Evolutionary conservation across 2,888 invertebrate species (phyloP).

Genomic region (Drosophila atripex): DNA sequence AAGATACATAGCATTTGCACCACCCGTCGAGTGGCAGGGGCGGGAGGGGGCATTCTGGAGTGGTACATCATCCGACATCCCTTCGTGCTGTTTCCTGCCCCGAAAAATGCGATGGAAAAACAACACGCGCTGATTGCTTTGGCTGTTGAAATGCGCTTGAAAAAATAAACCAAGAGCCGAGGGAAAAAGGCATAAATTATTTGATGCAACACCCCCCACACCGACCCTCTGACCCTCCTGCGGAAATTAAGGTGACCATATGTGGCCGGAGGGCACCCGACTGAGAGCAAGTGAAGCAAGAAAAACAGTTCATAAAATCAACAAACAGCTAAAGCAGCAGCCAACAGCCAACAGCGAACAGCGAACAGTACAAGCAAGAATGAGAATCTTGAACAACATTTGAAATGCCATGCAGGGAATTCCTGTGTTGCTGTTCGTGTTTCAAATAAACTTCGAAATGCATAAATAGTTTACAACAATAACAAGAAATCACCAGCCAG

Average conservation of each 20-base stretch:
- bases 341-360: constrained; percentile 15
- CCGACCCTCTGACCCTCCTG: neutral
- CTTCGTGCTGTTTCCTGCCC: constrained; percentile 64
- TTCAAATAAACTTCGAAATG: constrained; percentile 77
- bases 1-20: constrained; percentile 24
- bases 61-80: constrained; percentile 55
- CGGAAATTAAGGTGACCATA: constrained; percentile 76
- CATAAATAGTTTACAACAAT: constrained; percentile 78
- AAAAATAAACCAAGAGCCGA: constrained; percentile 73
- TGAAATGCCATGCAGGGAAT: constrained; percentile 59
- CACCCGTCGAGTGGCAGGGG: constrained; percentile 56
- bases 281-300: constrained; percentile 68
- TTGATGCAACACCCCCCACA: constrained; percentile 37
- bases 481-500: constrained; percentile 53
- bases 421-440: constrained; percentile 50
- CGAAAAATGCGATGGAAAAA: constrained; percentile 25
- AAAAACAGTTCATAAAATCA: constrained; percentile 78
- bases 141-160: constrained; percentile 77
- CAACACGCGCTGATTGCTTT: constrained; percentile 67
- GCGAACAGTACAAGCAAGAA: constrained; percentile 35
- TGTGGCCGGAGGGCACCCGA: constrained; percentile 69
- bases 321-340: constrained; percentile 57
- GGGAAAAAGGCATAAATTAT: constrained; percentile 74
- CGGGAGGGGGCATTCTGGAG: neutral
- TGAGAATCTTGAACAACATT: constrained; percentile 45